phyloP scores from a whole-genome alignment of 2,888 invertebrate species.

The Oasisia sp. region DNA sequence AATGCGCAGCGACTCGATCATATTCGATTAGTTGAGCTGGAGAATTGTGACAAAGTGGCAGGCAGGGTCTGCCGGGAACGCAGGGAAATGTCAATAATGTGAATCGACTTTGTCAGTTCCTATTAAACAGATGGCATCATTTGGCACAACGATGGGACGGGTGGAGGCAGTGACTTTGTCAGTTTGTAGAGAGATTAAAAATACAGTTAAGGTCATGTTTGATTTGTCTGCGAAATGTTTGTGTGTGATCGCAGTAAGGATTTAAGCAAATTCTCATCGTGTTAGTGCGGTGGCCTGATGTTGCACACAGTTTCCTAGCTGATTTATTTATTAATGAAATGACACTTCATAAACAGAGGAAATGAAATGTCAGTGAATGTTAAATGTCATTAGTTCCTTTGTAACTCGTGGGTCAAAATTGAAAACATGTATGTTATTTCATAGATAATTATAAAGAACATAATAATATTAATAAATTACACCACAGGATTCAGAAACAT shows the following conservation, averaged over 20 bases:
- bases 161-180: background rate
- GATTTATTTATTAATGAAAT: background rate
- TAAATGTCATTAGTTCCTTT: background rate
- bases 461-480: too few species aligned
- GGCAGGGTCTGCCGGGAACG: background rate
- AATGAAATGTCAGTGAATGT: background rate
- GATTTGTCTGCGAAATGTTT: background rate
- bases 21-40: background rate
- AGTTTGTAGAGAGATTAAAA: background rate
- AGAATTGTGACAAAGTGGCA: constrained; percentile 12
- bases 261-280: background rate
- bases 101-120: background rate
- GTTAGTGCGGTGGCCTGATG: background rate
- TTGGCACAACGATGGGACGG: background rate
- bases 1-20: background rate
- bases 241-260: background rate
- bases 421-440: too few species aligned
- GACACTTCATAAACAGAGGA: background rate
- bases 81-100: constrained; percentile 9
- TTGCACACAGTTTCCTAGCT: background rate
- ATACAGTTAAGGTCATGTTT: background rate
- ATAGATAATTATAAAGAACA: too few species aligned
- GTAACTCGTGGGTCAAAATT: background rate
- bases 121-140: constrained; percentile 13
- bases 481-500: too few species aligned